These are phyloP conservation scores for Caenorhabditis sulstoni DNA, from an alignment of 2,888 invertebrate genomes.

Conservation along the genomic window DNA sequence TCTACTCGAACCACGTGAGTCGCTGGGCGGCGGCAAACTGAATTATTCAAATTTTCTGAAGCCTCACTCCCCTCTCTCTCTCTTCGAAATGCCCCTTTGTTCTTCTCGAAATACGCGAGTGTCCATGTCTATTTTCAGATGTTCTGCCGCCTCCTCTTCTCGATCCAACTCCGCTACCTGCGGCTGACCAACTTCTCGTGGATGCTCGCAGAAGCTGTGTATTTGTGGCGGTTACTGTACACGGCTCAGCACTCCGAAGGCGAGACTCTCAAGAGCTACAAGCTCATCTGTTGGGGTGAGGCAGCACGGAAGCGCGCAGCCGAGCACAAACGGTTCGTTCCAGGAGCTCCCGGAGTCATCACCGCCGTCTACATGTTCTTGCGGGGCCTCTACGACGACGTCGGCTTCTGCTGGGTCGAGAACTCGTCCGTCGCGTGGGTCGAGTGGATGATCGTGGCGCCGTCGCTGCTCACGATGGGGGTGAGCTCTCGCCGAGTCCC, in stretches of 20 bases:
- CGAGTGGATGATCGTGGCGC: slow-evolving; percentile 57
- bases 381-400: slow-evolving; percentile 38
- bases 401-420: slow-evolving; percentile 61
- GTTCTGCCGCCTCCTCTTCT: slow-evolving; percentile 75
- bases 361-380: slow-evolving; percentile 46
- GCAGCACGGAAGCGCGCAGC: background rate
- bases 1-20: slow-evolving; percentile 73
- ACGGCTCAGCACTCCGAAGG: slow-evolving; percentile 81
- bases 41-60: slow-evolving; percentile 22
- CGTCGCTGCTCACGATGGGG: slow-evolving; percentile 56
- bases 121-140: slow-evolving; percentile 71
- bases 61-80: background rate
- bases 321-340: background rate
- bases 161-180: slow-evolving; percentile 80
- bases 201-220: slow-evolving; percentile 83
- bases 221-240: slow-evolving; percentile 82
- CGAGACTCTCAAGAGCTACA: slow-evolving; percentile 81
- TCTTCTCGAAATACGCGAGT: background rate
- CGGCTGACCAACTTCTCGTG: slow-evolving; percentile 83
- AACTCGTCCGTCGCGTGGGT: slow-evolving; percentile 56
- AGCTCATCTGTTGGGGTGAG: slow-evolving; percentile 83
- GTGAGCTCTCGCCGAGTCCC: slow-evolving; percentile 7
- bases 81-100: background rate
- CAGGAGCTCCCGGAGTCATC: slow-evolving; percentile 61
- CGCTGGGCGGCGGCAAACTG: slow-evolving; percentile 7